phyloP scores from a whole-genome alignment of 2,113 vertebrate species.

The Ranitomeya imitator region DNA sequence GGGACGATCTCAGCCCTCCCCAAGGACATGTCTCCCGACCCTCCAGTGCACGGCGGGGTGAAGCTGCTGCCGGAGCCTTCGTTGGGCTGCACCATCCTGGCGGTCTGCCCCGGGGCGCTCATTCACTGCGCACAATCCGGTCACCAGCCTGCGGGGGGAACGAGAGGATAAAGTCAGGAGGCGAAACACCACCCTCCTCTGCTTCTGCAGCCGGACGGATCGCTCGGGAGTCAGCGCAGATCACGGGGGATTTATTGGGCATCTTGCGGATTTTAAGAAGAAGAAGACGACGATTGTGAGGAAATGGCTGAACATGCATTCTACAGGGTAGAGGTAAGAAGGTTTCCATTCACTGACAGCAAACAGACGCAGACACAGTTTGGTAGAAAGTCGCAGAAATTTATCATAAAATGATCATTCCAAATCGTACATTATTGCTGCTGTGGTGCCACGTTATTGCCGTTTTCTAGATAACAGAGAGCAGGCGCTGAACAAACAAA shows the following conservation, averaged over 20 bases:
- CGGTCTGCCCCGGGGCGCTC: slow-evolving; percentile 51
- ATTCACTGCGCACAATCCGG: slow-evolving; percentile 31
- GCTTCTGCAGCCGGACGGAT: no score
- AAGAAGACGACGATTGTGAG: no score
- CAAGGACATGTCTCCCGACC: slow-evolving; percentile 59
- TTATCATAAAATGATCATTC: no score
- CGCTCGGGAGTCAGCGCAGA: no score
- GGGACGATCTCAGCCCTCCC: slow-evolving; percentile 66
- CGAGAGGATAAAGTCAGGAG: neutral
- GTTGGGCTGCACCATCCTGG: slow-evolving; percentile 79
- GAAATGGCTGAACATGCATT: no score
- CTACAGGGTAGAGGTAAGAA: neutral
- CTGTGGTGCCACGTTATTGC: no score
- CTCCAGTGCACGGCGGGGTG: slow-evolving; percentile 68
- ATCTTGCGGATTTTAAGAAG: no score
- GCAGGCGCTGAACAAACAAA: neutral
- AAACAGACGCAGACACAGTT: neutral
- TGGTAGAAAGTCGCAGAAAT: no score
- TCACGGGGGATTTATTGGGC: no score
- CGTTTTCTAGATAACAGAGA: no score
- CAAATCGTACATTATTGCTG: no score
- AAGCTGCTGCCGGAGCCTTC: slow-evolving; percentile 68
- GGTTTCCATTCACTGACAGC: neutral
- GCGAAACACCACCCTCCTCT: neutral
- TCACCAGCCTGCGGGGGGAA: neutral